Percentiles rank a stretch among this genome's conserved stretches.
These are phyloP conservation scores for Oophaga sylvatica DNA, from an alignment of 2,797 vertebrate species.

Conservation along the genomic window DNA sequence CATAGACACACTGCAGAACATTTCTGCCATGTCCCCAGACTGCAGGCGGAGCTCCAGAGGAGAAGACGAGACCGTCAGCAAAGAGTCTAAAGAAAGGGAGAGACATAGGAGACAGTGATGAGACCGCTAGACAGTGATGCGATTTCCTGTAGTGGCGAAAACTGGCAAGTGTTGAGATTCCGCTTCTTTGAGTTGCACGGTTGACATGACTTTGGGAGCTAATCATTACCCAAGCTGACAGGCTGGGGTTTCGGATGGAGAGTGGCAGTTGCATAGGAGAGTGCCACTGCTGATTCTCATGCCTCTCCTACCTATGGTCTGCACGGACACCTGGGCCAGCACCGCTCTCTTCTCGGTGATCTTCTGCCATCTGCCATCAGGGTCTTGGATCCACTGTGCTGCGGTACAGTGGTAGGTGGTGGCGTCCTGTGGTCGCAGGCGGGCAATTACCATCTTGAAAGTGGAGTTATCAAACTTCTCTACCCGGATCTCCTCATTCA, in stretches of 20 bases:
- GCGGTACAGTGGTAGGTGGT: conserved; percentile 86
- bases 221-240: too few species aligned
- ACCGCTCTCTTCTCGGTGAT: conserved; percentile 82
- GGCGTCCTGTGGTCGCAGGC: conserved; percentile 74
- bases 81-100: conserved; percentile 62
- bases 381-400: conserved; percentile 86
- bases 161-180: too few species aligned
- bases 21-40: conserved; percentile 68
- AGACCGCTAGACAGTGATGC: too few species aligned
- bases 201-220: too few species aligned
- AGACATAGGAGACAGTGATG: not conserved
- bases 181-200: too few species aligned
- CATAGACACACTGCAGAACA: conserved; percentile 68
- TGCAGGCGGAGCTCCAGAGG: conserved; percentile 64
- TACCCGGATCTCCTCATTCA: conserved; percentile 77
- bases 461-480: conserved; percentile 77
- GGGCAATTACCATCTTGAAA: conserved; percentile 80
- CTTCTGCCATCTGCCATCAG: conserved; percentile 82
- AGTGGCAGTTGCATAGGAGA: too few species aligned
- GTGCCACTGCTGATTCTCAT: too few species aligned
- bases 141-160: too few species aligned
- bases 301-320: conserved; percentile 72
- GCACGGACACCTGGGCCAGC: conserved; percentile 82
- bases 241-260: too few species aligned
- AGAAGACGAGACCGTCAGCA: conserved; percentile 64